Base-by-base conservation (phyloP, 2,888 invertebrate genomes). In the Drosophila mimica region DNA sequence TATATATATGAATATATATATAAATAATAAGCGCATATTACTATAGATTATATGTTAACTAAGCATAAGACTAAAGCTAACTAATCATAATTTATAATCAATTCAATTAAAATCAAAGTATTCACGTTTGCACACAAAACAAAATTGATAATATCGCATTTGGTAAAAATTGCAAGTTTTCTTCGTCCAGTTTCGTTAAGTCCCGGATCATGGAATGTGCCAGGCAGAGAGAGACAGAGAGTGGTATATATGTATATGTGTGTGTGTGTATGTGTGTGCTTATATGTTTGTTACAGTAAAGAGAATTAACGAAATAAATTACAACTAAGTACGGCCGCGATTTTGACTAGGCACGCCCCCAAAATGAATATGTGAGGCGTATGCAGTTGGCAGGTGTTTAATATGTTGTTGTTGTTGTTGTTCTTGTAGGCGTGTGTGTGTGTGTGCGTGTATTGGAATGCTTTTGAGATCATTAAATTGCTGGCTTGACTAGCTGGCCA, bases 71-170 rank as follows among this genome's bases (percentile, higher is more conserved):
- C 81, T 78, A 79, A 58, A 57, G 20, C 71, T 78, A 78, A 79
- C 69, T 79, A 76, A 79, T 73, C 76, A 76, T 78, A 79, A 79
- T 71, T 65, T 75, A 75, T 78, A 79, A 79, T 79, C 71, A 74
- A 79, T 67, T 75, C 52, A 78, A 78, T 82, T 75, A 69, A 83
- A 87, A 72, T 84, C 74, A 84, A 84, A 85, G 69, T 78, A 76
- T 76, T 81, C 57, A 61, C 70, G 58, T 71, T 78, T 80, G 79
- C 78, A 82, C 76, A 82, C 76, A 87, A 84, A 75, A 79, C 43
- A 69, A 68, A 68, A 43, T 68, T 68, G 31, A 70, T 84, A 83
- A 87, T 84, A 83, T 83, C 87, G 81, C 79, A 79, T 83, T 71
- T 83, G 85, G 83, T 85, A 79, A 74, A 46, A 76, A 74, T 76